Conservation (phyloP, 2,113 vertebrate genomes). For the Thunnus maccoyii region DNA sequence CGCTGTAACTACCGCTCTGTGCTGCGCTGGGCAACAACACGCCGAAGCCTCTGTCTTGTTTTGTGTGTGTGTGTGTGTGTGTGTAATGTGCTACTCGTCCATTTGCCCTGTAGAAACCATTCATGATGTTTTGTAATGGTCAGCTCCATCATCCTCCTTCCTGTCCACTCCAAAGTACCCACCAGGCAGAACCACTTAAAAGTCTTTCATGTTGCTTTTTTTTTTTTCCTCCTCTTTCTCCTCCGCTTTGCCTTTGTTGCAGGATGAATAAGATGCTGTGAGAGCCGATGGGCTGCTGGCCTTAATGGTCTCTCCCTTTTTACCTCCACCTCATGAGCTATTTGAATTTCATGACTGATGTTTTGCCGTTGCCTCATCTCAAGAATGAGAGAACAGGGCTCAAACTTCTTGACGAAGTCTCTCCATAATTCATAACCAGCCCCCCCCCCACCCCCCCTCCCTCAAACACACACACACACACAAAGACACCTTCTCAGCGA, state of each 20-base stretch:
- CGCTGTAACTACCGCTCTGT: not conserved
- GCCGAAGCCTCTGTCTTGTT: not conserved
- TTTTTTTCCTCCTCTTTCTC: not conserved
- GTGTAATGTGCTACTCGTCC: constrained; percentile 62
- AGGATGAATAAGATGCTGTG: constrained; percentile 66
- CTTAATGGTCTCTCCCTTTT: constrained; percentile 61
- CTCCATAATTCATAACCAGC: constrained; percentile 58
- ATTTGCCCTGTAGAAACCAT: constrained; percentile 67
- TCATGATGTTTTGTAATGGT: constrained; percentile 73
- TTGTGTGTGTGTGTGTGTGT: not conserved
- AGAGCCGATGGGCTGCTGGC: constrained; percentile 59
- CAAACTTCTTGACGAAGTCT: constrained; percentile 33
- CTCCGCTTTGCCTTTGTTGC: constrained; percentile 61
- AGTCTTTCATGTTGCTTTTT: constrained; percentile 63
- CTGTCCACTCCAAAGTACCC: constrained; percentile 49
- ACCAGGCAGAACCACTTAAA: constrained; percentile 71
- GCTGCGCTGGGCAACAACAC: not conserved
- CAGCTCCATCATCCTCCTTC: constrained; percentile 57
- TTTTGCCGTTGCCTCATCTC: constrained; percentile 43
- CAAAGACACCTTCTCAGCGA: not conserved
- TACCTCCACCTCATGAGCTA: constrained; percentile 36
- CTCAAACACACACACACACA: not conserved
- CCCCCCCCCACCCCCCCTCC: too few relatives aligned
- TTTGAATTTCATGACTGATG: constrained; percentile 64
- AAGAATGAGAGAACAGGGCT: constrained; percentile 26